Evolutionary conservation across 2,113 vertebrate genomes (phyloP), one percentile per base, ranked within the genome.

Genomic region (Leptocoma aspasia): DNA sequence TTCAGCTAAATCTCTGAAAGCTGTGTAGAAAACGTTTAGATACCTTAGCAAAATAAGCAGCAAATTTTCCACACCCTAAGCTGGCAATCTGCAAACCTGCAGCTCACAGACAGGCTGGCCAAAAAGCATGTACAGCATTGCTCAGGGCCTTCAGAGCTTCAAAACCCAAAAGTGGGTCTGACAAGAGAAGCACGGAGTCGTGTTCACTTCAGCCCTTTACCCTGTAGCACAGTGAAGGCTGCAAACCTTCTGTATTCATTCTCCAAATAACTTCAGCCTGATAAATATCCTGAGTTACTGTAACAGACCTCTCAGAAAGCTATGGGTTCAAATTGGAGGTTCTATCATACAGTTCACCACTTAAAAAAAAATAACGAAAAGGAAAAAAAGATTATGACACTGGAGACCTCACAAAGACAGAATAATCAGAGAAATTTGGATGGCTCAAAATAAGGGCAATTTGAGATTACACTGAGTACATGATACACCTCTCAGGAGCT

Each of bases 331-430:
- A 68, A 80, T 15, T 64, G 44, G 35, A 75, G 19, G 14, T n/a
- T 90, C 56, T 42, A 70, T 9, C 20, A 75, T 59, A 63, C 6
- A n/a, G 60, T 49, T 63, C 28, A 53, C 19, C 56, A 49, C 14
- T 61, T 42, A 0, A 26, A 33, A 77, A 65, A 57, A 79, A 60
- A 15, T 0, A 6, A 39, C 1, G 0, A 80, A 66, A 45, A 52
- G 16, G 2, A 57, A 70, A 77, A 77, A 45, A 54, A 35, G 0
- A 61, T 24, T 6, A 53, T 9, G 10, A 64, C 27, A 56, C 9
- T n/a, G 9, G 33, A 66, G 1, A 16, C 18, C 57, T 90, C 57
- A 75, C 12, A 68, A 64, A 79, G 39, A 23, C 61, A 65, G 14
- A 85, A 61, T 37, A 56, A 42, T 33, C 6, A 35, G 20, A 70